Evolutionary conservation across 2,888 invertebrate genomes (phyloP), one percentile per base, ranked within the genome.

Genomic region (Chorisops tibialis): DNA sequence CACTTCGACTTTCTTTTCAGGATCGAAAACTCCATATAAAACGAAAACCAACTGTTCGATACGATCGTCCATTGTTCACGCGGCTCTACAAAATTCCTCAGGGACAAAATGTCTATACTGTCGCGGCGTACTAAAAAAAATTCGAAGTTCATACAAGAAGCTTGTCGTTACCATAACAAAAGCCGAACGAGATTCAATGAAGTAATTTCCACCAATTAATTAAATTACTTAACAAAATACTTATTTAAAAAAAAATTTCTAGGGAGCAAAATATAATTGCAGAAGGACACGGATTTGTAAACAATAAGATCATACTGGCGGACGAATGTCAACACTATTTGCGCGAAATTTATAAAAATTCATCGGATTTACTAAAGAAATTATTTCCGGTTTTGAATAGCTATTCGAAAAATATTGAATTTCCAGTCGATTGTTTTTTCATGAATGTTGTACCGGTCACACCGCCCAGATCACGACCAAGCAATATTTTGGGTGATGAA

Each of bases 381-480:
- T 78, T 93, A n/a, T 83, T 88, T 60, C 90, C 93, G 0, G 80
- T 89, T 48, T 75, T 94, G 0, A 80, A 78, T 64, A 70, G 78
- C 63, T 70, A 83, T 4, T 58, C 43, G 5, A 39, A 22, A 0
- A 76, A 79, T 1, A 68, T 72, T 0, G 79, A 81, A 61, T 78
- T 84, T 68, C 86, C 92, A 0, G 88, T 90, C 1, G 93, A 98
- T 77, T 75, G 89, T 59, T 91, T 98, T 74, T 99, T 96, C 73
- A 84, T 93, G 75, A 87, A 92, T 67, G 79, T 87, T 0, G 74
- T 99, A 18, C 86, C 91, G 3, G 96, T 99, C 0, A 82, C 93
- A 18, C 96, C 99, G 1, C 86, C 92, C 0, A 87, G 87, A 72
- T 87, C 90, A 9, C 82, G 99, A 68, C 98, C 98, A 4, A 68